Percentiles rank a stretch among this genome's conserved stretches.
phyloP scores from a whole-genome alignment of 1,140 invertebrate genomes.

The Danaus melanippus region DNA sequence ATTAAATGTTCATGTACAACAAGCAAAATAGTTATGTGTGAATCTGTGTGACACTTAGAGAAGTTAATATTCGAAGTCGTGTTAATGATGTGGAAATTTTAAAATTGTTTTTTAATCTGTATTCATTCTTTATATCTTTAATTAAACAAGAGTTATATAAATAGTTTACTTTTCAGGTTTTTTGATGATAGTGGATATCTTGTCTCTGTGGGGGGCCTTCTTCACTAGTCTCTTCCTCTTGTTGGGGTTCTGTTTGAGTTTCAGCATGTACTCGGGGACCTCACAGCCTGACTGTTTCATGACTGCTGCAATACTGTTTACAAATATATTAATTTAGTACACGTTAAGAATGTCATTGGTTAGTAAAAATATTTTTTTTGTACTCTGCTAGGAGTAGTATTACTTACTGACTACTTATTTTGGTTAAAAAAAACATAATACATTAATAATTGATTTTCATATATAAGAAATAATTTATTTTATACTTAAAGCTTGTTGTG shows the following conservation, averaged over 20 bases:
- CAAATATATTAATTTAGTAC: not conserved
- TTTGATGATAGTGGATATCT: constrained; percentile 75
- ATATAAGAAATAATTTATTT: too few species aligned
- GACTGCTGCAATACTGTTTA: constrained; percentile 85
- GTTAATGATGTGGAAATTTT: too few species aligned
- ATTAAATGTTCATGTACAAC: constrained; percentile 11
- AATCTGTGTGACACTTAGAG: too few species aligned
- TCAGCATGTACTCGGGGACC: constrained; percentile 91
- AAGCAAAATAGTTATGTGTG: too few species aligned
- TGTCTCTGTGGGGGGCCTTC: constrained; percentile 74
- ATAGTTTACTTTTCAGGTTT: constrained; percentile 41
- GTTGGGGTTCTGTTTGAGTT: constrained; percentile 80
- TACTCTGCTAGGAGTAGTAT: not conserved
- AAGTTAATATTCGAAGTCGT: too few species aligned
- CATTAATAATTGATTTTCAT: too few species aligned
- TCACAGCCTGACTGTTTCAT: constrained; percentile 91
- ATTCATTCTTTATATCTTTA: too few species aligned
- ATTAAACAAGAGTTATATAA: too few species aligned
- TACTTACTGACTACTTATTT: too few species aligned
- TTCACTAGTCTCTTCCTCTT: constrained; percentile 75
- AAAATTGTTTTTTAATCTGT: too few species aligned
- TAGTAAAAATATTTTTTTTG: not conserved
- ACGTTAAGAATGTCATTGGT: not conserved
- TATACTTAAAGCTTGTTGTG: too few species aligned
- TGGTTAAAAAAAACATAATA: too few species aligned